Evolutionary conservation across 2,797 vertebrate genomes (phyloP).

Genomic region (Chaetodon trifasciatus): DNA sequence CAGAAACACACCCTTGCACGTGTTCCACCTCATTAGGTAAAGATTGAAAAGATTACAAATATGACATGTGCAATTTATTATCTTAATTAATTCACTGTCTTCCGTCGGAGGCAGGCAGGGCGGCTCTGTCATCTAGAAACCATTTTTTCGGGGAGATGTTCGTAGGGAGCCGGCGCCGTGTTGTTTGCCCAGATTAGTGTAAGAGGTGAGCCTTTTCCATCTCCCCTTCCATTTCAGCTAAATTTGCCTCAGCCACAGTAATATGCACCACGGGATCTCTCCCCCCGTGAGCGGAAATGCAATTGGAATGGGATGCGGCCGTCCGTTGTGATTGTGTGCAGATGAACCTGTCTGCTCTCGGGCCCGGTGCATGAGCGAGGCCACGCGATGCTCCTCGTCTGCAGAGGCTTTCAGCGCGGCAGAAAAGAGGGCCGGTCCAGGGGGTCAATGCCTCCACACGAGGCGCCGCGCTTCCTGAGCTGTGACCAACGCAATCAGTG

Average conservation of each 20-base stretch:
- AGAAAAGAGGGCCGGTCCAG: constrained; percentile 52
- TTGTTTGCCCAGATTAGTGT: constrained; percentile 74
- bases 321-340: constrained; percentile 74
- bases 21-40: constrained; percentile 77
- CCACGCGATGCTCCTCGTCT: constrained; percentile 51
- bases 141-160: constrained; percentile 41
- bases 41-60: constrained; percentile 81
- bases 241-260: constrained; percentile 77
- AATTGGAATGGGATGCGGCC: constrained; percentile 76
- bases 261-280: constrained; percentile 69
- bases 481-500: constrained; percentile 70
- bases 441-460: constrained; percentile 50
- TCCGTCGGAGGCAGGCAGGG: constrained; percentile 62
- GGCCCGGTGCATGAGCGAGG: constrained; percentile 63
- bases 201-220: constrained; percentile 74
- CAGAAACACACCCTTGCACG: constrained; percentile 39
- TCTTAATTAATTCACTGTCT: constrained; percentile 82
- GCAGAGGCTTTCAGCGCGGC: constrained; percentile 46
- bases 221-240: constrained; percentile 74
- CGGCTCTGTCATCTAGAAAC: constrained; percentile 58
- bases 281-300: constrained; percentile 63
- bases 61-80: constrained; percentile 80
- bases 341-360: constrained; percentile 76
- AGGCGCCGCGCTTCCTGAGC: constrained; percentile 56
- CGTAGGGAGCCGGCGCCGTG: constrained; percentile 41